phyloP scores from a whole-genome alignment of 2,888 invertebrate genomes.

The Tipula unca region DNA sequence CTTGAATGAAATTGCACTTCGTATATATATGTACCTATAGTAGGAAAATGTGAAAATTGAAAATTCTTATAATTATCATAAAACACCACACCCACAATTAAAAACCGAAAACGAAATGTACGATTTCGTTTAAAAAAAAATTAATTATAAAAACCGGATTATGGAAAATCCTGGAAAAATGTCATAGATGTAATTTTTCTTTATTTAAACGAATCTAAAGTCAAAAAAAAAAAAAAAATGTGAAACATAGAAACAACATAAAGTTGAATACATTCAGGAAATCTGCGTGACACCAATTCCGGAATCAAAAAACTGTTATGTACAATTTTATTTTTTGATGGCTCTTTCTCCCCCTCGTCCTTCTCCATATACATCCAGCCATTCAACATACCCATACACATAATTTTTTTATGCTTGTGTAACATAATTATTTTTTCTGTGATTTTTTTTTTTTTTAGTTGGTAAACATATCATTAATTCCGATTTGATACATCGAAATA shows the following conservation, averaged over 20 bases:
- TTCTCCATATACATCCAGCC: background rate
- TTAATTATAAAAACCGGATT: conserved; percentile 8
- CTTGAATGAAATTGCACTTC: background rate
- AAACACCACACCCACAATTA: background rate
- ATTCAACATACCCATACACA: background rate
- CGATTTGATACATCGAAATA: conserved; percentile 1
- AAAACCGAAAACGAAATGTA: background rate
- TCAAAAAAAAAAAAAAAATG: background rate
- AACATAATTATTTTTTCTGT: background rate
- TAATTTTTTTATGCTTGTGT: background rate
- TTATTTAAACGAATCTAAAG: background rate
- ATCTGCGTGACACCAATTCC: conserved; percentile 14
- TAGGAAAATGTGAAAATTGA: background rate
- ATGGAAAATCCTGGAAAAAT: conserved; percentile 9
- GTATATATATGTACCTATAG: background rate
- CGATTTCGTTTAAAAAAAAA: background rate
- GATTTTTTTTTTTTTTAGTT: background rate
- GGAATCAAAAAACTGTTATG: background rate
- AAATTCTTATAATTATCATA: background rate
- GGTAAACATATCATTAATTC: conserved; percentile 14
- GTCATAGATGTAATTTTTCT: conserved; percentile 14
- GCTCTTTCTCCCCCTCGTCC: background rate
- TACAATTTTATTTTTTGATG: background rate
- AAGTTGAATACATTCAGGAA: background rate
- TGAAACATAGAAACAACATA: background rate